Base-by-base conservation (phyloP, 2,888 invertebrate species). In the Drosophila koepferae region DNA sequence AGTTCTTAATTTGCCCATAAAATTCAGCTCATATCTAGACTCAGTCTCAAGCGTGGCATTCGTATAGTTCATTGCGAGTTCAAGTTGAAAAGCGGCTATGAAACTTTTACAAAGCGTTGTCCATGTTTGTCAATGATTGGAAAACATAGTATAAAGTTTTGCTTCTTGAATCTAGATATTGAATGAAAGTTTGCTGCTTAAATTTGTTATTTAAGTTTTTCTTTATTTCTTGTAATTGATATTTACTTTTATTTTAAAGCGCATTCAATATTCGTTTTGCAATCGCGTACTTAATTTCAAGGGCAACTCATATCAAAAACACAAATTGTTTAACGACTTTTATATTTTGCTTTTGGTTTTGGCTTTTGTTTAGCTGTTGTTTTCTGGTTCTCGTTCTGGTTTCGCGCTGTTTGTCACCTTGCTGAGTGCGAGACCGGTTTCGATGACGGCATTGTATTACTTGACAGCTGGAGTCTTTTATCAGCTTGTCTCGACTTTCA, bases 291-390 rank as follows among this genome's bases (percentile, higher is more conserved):
- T 56, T 67, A n/a, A 48, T 62, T 69, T 86, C 85, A 86, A 89
- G 89, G 90, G 80, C 89, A 83, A 41, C 55, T 44, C 84, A 58
- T 89, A 89, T 85, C 80, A 87, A 74, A 75, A 44, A 20, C 82
- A 77, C 44, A 44, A 58, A 87, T 84, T 87, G 77, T 80, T 87
- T 70, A 86, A 82, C 74, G 80, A 81, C 80, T 69, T 87, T 87
- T 74, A n/a, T 67, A 43, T 56, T 59, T 68, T 60, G 74, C 55
- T 55, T 58, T 60, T 56, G 53, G 31, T 6, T 55, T 41, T 59
- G 55, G 41, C 54, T 69, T 63, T 64, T 74, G 51, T 72, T 72
- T 38, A 58, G 36, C 49, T 63, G 49, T 77, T 72, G 43, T 58
- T 59, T 56, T 62, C 48, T 59, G 46, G 38, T 72, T 74, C 55